Evolutionary conservation across 2,113 vertebrate species (phyloP).

Genomic region (Stigmatopora argus): DNA sequence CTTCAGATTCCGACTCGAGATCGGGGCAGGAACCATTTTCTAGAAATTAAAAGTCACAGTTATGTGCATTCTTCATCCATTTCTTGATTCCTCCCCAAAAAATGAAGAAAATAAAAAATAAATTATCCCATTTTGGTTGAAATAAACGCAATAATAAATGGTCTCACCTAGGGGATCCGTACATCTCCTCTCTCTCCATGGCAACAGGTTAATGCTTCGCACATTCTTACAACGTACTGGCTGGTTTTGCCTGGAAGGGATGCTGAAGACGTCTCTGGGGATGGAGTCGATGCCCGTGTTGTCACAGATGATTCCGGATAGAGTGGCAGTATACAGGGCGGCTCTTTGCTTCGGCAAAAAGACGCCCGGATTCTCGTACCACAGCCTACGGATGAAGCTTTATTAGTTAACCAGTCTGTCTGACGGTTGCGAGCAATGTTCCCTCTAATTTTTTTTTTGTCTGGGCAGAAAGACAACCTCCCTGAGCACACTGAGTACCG

Average conservation of each 20-base stretch:
- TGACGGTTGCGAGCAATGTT: neutral
- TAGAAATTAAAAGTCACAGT: slow-evolving; percentile 51
- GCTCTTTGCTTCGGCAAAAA: slow-evolving; percentile 52
- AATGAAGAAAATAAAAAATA: too few species aligned
- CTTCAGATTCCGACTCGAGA: neutral
- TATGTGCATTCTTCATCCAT: too few species aligned
- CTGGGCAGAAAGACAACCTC: too few species aligned
- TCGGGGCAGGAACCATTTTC: slow-evolving; percentile 10
- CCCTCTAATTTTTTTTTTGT: too few species aligned
- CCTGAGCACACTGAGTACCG: too few species aligned
- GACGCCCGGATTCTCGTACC: slow-evolving; percentile 61
- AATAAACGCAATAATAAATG: neutral
- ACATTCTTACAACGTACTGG: slow-evolving; percentile 31
- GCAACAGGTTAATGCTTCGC: slow-evolving; percentile 33
- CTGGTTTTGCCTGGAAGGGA: neutral
- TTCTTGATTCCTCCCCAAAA: too few species aligned
- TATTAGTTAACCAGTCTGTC: neutral
- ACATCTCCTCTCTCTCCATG: slow-evolving; percentile 53
- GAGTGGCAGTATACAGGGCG: slow-evolving; percentile 23
- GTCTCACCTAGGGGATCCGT: slow-evolving; percentile 8
- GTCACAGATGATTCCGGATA: slow-evolving; percentile 70
- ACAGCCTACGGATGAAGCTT: slow-evolving; percentile 46
- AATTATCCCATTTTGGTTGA: too few species aligned
- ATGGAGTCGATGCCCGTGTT: slow-evolving; percentile 63
- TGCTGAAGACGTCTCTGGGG: slow-evolving; percentile 39